Evolutionary conservation across 2,888 invertebrate species (phyloP).

Genomic region (Pimpla rufipes): DNA sequence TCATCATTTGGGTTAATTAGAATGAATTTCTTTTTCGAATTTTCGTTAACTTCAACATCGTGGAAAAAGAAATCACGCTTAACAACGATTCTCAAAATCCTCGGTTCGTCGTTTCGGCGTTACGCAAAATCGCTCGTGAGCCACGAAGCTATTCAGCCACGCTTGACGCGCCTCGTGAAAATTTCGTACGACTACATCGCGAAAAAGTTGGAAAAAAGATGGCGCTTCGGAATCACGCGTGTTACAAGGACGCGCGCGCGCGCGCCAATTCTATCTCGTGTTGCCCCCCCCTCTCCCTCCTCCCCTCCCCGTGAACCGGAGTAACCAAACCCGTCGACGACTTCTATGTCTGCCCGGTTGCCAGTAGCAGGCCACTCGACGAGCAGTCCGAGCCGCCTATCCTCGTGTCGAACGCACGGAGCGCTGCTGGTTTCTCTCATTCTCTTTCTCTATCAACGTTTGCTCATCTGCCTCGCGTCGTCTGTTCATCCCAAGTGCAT

Average conservation of each 20-base stretch:
- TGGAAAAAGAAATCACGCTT: too few species aligned
- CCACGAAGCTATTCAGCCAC: too few species aligned
- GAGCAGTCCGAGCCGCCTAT: neutral
- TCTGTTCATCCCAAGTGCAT: slow-evolving; percentile 19
- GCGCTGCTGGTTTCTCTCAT: neutral
- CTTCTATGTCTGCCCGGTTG: slow-evolving; percentile 27
- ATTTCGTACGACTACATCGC: neutral
- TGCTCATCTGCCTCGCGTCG: slow-evolving; percentile 33
- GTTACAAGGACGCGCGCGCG: slow-evolving; percentile 59
- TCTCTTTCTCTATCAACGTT: neutral
- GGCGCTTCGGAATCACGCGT: slow-evolving; percentile 59
- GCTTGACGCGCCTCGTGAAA: too few species aligned
- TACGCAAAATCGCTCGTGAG: too few species aligned
- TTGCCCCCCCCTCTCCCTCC: too few species aligned
- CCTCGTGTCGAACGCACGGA: slow-evolving; percentile 17
- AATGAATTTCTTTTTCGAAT: too few species aligned
- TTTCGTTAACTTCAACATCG: too few species aligned
- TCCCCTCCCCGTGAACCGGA: slow-evolving; percentile 8
- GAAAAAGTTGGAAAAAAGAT: slow-evolving; percentile 37
- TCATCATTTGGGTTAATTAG: too few species aligned
- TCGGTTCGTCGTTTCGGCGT: too few species aligned
- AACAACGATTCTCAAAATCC: too few species aligned
- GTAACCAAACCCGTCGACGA: slow-evolving; percentile 29
- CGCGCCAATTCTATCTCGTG: slow-evolving; percentile 51
- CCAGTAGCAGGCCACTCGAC: slow-evolving; percentile 30